Base-by-base conservation (phyloP, 2,888 invertebrate species). In the Gastrophysa polygoni region DNA sequence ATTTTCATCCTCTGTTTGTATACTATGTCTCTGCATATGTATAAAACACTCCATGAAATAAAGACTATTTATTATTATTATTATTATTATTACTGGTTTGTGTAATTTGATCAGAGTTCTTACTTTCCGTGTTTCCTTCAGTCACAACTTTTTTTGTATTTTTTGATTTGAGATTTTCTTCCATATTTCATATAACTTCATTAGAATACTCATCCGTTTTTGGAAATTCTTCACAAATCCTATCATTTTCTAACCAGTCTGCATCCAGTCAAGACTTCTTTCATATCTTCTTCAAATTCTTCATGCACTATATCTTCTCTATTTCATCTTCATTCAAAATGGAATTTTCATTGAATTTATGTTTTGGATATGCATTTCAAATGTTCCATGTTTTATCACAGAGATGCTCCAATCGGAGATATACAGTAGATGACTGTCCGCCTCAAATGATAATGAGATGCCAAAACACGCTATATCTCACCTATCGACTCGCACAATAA, bases 91-190 rank as follows among this genome's bases (percentile, higher is more conserved):
- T 18, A 47, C 8, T 8, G 47, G 47, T 14, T 56, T 56, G 17
- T 14, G 14, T 46, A 17, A 24, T 32, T 47, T 46, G 56, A 29
- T 57, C 55, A 56, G 17, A 56, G 55, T 56, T 56, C 55, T 56
- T 54, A 54, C 21, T 54, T 54, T 54, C 24, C 34, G 60, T 59
- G 49, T 64, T 44, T 47, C 62, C 62, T 58, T 47, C 47, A 47
- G 17, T 47, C 47, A 47, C 20, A 46, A 46, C 46, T 47, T 47
- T 47, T 47, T 20, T 17, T 17, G 47, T 47, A 47, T 47, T 17
- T 47, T 47, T 47, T 17, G 47, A 47, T 46, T 46, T 46, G 46
- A 46, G 46, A 47, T 47, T 47, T 47, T 47, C 47, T 47, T 47
- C 47, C 10, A 47, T 47, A 47, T 17, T 47, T 47, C 47, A 10